Conservation (phyloP, 2,113 vertebrate species). For the Bos indicus region DNA sequence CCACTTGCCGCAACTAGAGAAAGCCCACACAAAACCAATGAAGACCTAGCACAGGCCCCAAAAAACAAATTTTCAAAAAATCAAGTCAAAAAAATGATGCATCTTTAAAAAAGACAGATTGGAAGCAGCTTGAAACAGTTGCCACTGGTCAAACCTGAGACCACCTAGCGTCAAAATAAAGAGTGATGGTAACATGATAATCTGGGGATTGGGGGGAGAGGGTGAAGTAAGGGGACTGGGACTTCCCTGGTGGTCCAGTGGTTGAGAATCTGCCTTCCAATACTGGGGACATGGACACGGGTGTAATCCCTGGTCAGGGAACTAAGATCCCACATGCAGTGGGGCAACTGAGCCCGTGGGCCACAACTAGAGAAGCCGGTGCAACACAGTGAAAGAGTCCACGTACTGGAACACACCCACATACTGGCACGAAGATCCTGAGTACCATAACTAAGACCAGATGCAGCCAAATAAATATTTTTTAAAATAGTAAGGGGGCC, state of each 20-base stretch:
- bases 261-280: neutral
- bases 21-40: neutral
- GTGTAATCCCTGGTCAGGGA: neutral
- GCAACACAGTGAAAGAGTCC: neutral
- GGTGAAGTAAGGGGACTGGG: neutral
- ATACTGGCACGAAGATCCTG: neutral
- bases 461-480: neutral
- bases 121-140: neutral
- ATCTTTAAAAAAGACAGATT: neutral
- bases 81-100: neutral
- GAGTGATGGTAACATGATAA: neutral
- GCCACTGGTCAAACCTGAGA: neutral
- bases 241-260: neutral
- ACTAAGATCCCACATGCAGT: neutral
- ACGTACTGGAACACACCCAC: fast-evolving
- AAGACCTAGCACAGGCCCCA: neutral
- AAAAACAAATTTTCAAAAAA: neutral
- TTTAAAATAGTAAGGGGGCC: neutral
- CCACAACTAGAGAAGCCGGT: neutral
- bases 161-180: neutral
- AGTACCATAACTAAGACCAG: neutral
- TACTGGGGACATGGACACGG: neutral
- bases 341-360: neutral
- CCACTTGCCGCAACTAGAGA: neutral
- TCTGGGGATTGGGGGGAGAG: fast-evolving